Percentiles rank a stretch among this genome's conserved stretches.
Evolutionary conservation across 2,797 vertebrate species (phyloP).

Genomic region (Helicolenus hilgendorfi): DNA sequence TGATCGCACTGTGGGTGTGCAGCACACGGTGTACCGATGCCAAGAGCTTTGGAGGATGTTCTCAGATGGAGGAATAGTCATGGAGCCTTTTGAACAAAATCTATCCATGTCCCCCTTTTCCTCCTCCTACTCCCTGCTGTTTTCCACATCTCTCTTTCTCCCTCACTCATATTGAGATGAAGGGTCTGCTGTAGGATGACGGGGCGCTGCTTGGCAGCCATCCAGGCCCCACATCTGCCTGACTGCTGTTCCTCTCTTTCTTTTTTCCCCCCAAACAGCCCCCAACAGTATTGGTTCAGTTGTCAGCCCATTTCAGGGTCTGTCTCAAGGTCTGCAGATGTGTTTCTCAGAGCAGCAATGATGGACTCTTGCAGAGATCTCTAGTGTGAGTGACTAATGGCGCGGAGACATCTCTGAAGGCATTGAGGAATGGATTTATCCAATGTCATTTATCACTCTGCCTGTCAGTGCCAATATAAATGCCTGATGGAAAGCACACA

Average conservation of each 20-base stretch:
- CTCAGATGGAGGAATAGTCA: conserved; percentile 61
- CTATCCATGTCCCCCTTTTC: conserved; percentile 59
- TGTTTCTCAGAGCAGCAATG: conserved; percentile 80
- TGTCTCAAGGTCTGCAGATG: conserved; percentile 84
- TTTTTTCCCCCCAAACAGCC: conserved; percentile 48
- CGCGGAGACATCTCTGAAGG: conserved; percentile 81
- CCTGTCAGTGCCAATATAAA: conserved; percentile 83
- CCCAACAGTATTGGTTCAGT: conserved; percentile 81
- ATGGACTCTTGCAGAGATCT: conserved; percentile 83
- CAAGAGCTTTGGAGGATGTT: conserved; percentile 72
- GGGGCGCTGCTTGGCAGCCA: conserved; percentile 81
- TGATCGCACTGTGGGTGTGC: conserved; percentile 58
- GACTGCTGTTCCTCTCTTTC: conserved; percentile 85
- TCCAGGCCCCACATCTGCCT: conserved; percentile 90
- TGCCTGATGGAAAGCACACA: conserved; percentile 74
- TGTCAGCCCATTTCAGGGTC: conserved; percentile 82
- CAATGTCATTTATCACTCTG: conserved; percentile 75
- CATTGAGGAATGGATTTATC: conserved; percentile 85
- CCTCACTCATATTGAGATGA: conserved; percentile 84
- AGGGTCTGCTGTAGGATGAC: conserved; percentile 80
- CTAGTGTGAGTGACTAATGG: conserved; percentile 86
- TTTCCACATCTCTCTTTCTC: conserved; percentile 68
- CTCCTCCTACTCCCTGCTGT: conserved; percentile 65
- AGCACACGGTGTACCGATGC: conserved; percentile 42
- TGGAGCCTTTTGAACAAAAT: conserved; percentile 65